Conservation (phyloP, 2,888 invertebrate species). For the Coleophora flavipennella region DNA sequence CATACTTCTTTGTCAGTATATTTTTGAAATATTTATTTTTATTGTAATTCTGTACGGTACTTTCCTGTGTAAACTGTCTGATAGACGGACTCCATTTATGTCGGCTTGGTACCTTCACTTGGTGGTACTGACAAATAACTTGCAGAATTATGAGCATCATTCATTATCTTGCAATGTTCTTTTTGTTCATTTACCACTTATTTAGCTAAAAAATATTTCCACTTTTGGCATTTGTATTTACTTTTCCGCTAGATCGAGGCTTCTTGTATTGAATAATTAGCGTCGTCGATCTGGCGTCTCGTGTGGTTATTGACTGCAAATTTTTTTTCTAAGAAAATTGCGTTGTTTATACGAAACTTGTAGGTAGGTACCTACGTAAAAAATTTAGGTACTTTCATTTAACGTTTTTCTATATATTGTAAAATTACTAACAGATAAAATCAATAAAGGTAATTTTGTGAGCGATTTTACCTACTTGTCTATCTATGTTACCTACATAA, state of each 20-base stretch:
- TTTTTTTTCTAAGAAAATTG: too few species aligned
- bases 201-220: not conserved
- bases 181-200: not conserved
- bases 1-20: not conserved
- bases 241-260: too few species aligned
- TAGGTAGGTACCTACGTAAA: too few species aligned
- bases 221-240: not conserved
- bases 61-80: constrained; percentile 16
- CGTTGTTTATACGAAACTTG: too few species aligned
- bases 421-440: too few species aligned
- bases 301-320: constrained; percentile 34
- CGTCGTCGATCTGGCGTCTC: constrained; percentile 24
- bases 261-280: constrained; percentile 14
- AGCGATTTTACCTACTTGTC: too few species aligned
- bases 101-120: constrained; percentile 36
- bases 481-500: too few species aligned
- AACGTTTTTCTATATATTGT: too few species aligned
- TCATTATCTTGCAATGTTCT: not conserved
- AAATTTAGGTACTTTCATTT: too few species aligned
- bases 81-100: constrained; percentile 51
- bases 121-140: constrained; percentile 1
- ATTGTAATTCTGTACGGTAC: constrained; percentile 2
- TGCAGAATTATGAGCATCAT: not conserved
- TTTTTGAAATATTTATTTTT: not conserved
- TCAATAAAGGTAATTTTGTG: too few species aligned